Conservation (phyloP, 37 sponge, comb jelly and placozoan genomes). For the Chondrosia reniformis region DNA sequence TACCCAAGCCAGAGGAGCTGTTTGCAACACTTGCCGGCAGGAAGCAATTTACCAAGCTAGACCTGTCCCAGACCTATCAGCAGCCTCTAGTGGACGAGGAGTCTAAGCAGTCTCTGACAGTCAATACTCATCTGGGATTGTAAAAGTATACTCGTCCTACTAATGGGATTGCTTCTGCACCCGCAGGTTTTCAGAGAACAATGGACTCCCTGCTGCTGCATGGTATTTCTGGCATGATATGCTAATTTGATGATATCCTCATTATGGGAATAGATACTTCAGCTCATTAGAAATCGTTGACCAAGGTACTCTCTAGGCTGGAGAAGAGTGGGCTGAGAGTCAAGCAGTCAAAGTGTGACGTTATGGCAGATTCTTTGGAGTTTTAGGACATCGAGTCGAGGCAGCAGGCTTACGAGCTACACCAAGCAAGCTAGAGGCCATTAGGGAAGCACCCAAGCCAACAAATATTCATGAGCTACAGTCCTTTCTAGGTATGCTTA, state of each 20-base stretch:
- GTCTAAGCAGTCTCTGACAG: not conserved
- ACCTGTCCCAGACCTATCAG: conserved; percentile 2
- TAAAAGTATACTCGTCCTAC: conserved; percentile 10
- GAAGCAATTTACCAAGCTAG: not conserved
- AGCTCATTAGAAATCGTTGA: not conserved
- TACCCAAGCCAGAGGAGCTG: conserved; percentile 9
- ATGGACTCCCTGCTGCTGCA: conserved; percentile 18
- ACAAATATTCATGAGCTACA: not conserved
- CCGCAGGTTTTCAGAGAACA: not conserved
- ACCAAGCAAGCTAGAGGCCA: not conserved
- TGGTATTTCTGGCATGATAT: not conserved
- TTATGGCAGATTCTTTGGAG: not conserved
- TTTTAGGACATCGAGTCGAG: not conserved
- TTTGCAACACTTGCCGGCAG: not conserved
- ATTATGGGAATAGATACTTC: not conserved
- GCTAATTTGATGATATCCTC: conserved; percentile 13
- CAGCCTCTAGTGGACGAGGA: not conserved
- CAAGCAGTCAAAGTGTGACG: conserved; percentile 1
- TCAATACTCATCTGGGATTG: not conserved
- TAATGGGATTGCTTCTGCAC: conserved; percentile 15
- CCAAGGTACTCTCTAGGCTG: not conserved
- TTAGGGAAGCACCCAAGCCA: not conserved
- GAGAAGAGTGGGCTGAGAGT: not conserved
- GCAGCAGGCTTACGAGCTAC: not conserved
- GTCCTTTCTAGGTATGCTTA: conserved; percentile 1